Evolutionary conservation across 2,797 vertebrate species (phyloP).

Genomic region (Lepus oiostolus): DNA sequence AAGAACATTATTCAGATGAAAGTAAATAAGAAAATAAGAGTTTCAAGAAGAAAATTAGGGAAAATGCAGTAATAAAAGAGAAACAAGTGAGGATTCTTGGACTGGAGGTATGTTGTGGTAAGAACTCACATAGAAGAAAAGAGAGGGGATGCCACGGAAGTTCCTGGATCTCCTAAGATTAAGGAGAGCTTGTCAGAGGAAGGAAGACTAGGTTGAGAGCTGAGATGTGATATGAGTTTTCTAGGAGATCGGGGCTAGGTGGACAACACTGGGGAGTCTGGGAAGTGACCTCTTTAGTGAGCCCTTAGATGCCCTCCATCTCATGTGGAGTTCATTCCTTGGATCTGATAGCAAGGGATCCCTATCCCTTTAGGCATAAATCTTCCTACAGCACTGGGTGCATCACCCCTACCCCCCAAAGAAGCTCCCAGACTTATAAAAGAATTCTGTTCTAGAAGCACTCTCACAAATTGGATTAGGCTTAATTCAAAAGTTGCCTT

Average conservation of each 20-base stretch:
- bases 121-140: not conserved
- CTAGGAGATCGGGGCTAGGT: not conserved
- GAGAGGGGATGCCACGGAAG: not conserved
- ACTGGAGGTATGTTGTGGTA: not conserved
- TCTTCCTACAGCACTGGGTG: not conserved
- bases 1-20: constrained; percentile 11
- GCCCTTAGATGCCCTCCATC: not conserved
- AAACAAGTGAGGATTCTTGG: not conserved
- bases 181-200: not conserved
- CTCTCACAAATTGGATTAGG: not conserved
- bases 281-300: too few species aligned
- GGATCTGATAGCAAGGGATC: not conserved
- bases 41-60: not conserved
- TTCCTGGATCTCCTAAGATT: not conserved
- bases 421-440: not conserved
- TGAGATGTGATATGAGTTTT: not conserved
- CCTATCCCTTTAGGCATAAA: not conserved
- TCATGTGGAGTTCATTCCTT: not conserved
- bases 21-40: not conserved
- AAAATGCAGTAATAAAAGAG: not conserved
- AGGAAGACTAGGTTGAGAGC: not conserved
- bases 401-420: not conserved
- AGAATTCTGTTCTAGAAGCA: not conserved
- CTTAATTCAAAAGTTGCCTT: constrained; percentile 39
- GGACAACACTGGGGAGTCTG: not conserved